These are phyloP conservation scores for Tenthredo amoena DNA, from an alignment of 2,888 invertebrate genomes.

Conservation along the genomic window DNA sequence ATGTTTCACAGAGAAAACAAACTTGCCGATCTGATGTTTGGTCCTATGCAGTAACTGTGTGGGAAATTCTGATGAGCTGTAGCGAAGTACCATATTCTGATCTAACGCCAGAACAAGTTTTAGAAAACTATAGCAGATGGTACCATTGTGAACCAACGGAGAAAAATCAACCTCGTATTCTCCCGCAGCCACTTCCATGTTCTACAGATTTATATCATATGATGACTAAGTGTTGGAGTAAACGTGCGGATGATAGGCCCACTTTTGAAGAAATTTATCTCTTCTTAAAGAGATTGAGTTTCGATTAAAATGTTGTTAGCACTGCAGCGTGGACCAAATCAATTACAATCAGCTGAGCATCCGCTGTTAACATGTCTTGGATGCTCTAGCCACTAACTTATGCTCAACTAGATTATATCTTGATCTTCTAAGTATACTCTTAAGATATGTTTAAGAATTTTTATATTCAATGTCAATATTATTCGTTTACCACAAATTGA, in stretches of 20 bases:
- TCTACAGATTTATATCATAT: constrained; percentile 94
- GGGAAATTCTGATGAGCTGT: constrained; percentile 93
- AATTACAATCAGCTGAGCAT: constrained; percentile 76
- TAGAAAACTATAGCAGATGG: constrained; percentile 87
- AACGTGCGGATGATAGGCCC: constrained; percentile 89
- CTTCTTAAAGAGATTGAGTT: constrained; percentile 81
- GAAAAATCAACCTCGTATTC: constrained; percentile 79
- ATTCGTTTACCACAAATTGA: constrained; percentile 25
- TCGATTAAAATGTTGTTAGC: constrained; percentile 66
- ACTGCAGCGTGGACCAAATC: constrained; percentile 70
- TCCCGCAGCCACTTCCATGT: constrained; percentile 86
- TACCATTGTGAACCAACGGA: constrained; percentile 79
- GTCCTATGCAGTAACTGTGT: constrained; percentile 94
- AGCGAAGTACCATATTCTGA: constrained; percentile 90
- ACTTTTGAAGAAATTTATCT: constrained; percentile 93
- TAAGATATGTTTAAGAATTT: constrained; percentile 58
- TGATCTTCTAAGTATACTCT: constrained; percentile 68
- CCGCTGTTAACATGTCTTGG: constrained; percentile 62
- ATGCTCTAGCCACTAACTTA: constrained; percentile 75
- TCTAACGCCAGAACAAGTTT: constrained; percentile 90
- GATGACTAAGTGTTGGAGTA: constrained; percentile 95
- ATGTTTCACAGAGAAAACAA: constrained; percentile 87
- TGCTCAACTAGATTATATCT: constrained; percentile 76
- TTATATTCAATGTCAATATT: constrained; percentile 60
- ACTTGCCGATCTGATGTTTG: constrained; percentile 94